Conservation (phyloP, 2,888 invertebrate genomes). For the Tetrapedia diversipes region DNA sequence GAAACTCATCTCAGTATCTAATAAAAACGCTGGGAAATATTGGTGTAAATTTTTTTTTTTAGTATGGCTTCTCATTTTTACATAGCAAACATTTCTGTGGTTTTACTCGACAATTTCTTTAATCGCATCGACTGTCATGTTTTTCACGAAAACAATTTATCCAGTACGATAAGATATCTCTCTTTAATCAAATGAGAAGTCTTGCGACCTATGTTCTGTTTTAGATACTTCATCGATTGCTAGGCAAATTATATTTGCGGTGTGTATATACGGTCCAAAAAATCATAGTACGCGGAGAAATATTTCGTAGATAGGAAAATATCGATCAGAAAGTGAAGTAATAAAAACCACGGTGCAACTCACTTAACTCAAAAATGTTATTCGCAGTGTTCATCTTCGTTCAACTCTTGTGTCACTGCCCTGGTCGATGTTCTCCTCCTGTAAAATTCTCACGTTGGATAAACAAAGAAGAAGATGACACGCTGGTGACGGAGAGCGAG, state of each 20-base stretch:
- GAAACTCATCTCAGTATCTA: too few species aligned
- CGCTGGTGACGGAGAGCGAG: slow-evolving; percentile 4
- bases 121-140: background rate
- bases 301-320: background rate
- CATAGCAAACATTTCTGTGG: too few species aligned
- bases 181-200: too few species aligned
- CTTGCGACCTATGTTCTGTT: too few species aligned
- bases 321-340: background rate
- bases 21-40: too few species aligned
- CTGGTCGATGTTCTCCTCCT: slow-evolving; percentile 40
- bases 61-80: too few species aligned
- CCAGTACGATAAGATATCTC: background rate
- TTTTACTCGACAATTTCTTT: background rate
- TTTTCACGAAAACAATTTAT: background rate
- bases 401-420: slow-evolving; percentile 28
- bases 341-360: slow-evolving; percentile 34
- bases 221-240: too few species aligned
- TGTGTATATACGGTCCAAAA: too few species aligned
- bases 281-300: too few species aligned
- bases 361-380: slow-evolving; percentile 52
- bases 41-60: too few species aligned
- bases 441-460: slow-evolving; percentile 29
- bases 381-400: slow-evolving; percentile 37
- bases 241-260: too few species aligned
- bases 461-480: slow-evolving; percentile 16